Conservation (phyloP, 2,113 vertebrate species). For the Hirundichthys speculiger region DNA sequence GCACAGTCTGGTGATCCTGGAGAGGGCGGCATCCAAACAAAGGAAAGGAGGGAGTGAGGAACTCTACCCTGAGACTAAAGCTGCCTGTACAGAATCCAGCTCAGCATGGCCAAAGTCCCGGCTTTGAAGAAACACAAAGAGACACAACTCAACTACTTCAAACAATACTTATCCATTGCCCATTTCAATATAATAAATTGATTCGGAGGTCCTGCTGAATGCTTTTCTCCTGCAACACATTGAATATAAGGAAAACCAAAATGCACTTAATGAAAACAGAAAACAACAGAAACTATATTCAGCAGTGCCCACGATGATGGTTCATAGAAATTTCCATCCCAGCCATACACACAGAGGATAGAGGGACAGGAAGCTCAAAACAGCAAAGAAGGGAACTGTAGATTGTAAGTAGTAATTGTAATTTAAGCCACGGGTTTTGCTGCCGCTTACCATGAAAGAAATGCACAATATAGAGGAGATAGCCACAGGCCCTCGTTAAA, state of each 20-base stretch:
- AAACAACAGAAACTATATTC: slow-evolving; percentile 18
- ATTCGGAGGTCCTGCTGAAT: slow-evolving; percentile 19
- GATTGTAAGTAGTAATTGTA: slow-evolving; percentile 34
- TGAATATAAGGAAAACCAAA: slow-evolving; percentile 10
- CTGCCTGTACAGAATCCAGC: slow-evolving; percentile 36
- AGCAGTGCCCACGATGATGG: not conserved
- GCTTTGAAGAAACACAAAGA: slow-evolving; percentile 46
- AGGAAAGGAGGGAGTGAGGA: slow-evolving; percentile 37
- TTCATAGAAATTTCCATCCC: too few species aligned
- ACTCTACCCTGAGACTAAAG: slow-evolving; percentile 20
- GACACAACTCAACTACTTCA: slow-evolving; percentile 36
- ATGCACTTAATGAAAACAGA: slow-evolving; percentile 8
- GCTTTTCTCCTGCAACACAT: slow-evolving; percentile 7
- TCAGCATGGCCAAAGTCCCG: slow-evolving; percentile 38
- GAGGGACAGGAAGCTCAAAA: slow-evolving; percentile 4
- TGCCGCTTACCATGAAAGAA: slow-evolving; percentile 43
- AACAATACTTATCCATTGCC: slow-evolving; percentile 21
- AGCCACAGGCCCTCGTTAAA: slow-evolving; percentile 49
- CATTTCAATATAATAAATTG: slow-evolving; percentile 29
- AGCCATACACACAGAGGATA: not conserved
- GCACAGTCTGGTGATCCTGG: slow-evolving; percentile 58
- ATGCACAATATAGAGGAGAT: slow-evolving; percentile 37
- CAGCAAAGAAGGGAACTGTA: not conserved
- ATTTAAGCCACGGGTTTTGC: slow-evolving; percentile 29
- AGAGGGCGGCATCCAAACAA: slow-evolving; percentile 51